A percentile compares a stretch with the other conserved stretches of the same genome.
These are phyloP conservation scores for Plusia festucae DNA, from an alignment of 2,888 invertebrate genomes.

Conservation along the genomic window DNA sequence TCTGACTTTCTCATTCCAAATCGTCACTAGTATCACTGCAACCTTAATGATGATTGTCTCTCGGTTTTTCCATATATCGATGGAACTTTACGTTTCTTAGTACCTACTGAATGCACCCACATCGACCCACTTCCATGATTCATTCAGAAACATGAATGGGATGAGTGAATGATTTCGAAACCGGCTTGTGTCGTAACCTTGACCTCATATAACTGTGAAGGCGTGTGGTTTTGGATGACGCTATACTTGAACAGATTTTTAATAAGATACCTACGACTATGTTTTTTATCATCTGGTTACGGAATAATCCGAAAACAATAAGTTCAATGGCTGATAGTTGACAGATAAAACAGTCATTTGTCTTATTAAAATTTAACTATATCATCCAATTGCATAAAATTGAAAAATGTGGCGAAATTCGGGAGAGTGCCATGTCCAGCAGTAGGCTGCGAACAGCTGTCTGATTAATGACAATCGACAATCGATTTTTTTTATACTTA, in stretches of 20 bases:
- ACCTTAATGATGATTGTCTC: conserved; percentile 7
- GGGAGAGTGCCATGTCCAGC: no score
- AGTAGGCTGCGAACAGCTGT: no score
- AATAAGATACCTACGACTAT: not conserved
- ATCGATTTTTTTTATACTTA: no score
- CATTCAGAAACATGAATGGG: conserved; percentile 53
- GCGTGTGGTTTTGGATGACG: conserved; percentile 9
- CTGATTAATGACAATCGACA: no score
- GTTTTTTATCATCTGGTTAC: no score
- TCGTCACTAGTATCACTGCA: not conserved
- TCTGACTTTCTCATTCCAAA: not conserved
- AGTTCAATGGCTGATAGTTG: no score
- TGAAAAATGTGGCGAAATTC: no score
- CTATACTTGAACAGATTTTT: not conserved
- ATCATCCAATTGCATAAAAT: no score
- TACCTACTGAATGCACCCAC: conserved; percentile 26
- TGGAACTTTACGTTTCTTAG: conserved; percentile 17
- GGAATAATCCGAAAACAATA: no score
- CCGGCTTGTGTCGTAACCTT: conserved; percentile 46
- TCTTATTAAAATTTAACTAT: no score
- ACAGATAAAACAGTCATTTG: no score
- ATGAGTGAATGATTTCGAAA: conserved; percentile 27
- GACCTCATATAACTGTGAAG: conserved; percentile 41
- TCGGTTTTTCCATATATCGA: conserved; percentile 26
- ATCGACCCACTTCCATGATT: conserved; percentile 27